Evolutionary conservation across 2,888 invertebrate genomes (phyloP), one percentile per base, ranked within the genome.

Genomic region (Tetranychus piercei): DNA sequence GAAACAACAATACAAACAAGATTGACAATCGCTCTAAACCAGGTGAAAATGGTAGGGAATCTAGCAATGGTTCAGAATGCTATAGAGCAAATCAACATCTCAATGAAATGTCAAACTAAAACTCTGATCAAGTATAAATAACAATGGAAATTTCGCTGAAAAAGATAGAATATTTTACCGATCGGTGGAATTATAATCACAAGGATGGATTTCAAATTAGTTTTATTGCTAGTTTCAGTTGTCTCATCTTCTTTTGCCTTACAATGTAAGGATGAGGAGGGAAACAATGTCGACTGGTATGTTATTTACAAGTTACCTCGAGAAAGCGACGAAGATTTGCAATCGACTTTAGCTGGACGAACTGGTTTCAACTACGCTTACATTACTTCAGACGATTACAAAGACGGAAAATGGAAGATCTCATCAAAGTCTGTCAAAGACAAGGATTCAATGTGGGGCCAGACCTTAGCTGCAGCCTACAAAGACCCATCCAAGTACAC

Each of bases 351-450:
- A 5, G n/a, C 71, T 6, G 34, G 87, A 75, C 84, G 84, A 74
- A 82, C 83, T 77, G 92, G 92, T 0, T 82, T 87, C 11, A 88
- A 87, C 1, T 91, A 91, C 80, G 83, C 88, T 80, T 89, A 87
- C 80, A 85, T 91, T 34, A 78, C 80, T 6, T 43, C 44, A 18
- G 8, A 69, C 20, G 69, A 69, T 69, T 72, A 69, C 43, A 44
- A 69, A 6, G 18, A 45, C 15, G 80, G 81, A 0, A 72, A 72
- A 45, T 76, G 76, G 76, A 73, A 43, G 6, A 44, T 75, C 20
- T 74, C 76, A 43, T 5, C 45, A 2, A 72, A 72, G 22, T 20
- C 34, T 1, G 45, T 77, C 6, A 73, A 72, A 55, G 44, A 72
- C 9, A 22, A 15, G 1, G 43, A 76, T 6, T 76, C 76, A 7